These are phyloP conservation scores for Cyclopterus lumpus DNA, from an alignment of 2,797 vertebrate species.

Conservation along the genomic window DNA sequence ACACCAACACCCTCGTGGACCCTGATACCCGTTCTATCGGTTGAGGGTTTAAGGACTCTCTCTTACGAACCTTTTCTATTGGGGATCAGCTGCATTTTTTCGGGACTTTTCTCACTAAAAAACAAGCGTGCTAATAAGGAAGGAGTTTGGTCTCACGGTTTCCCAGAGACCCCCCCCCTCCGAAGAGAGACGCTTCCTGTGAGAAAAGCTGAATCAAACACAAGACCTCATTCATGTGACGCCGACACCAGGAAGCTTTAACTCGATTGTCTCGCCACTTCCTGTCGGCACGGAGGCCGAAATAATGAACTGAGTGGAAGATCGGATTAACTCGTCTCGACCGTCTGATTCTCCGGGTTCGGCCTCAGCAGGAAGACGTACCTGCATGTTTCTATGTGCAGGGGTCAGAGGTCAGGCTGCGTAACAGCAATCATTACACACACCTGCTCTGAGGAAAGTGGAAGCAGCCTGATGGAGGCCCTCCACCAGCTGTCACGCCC, in stretches of 20 bases:
- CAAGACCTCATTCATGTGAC: constrained; percentile 44
- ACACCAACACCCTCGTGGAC: too few species aligned
- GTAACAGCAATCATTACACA: constrained; percentile 70
- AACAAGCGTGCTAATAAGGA: too few species aligned
- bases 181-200: constrained; percentile 27
- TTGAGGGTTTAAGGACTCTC: too few species aligned
- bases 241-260: constrained; percentile 18
- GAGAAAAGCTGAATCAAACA: constrained; percentile 28
- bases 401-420: constrained; percentile 49
- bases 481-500: neutral
- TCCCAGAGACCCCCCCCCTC: too few species aligned
- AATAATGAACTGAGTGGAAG: constrained; percentile 72
- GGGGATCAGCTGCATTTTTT: too few species aligned
- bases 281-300: constrained; percentile 58
- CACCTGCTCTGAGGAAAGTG: constrained; percentile 65
- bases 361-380: constrained; percentile 31
- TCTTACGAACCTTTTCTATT: too few species aligned
- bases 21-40: too few species aligned
- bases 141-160: too few species aligned
- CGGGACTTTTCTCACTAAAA: too few species aligned
- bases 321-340: constrained; percentile 74
- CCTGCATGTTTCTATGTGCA: constrained; percentile 32
- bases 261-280: constrained; percentile 58
- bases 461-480: neutral
- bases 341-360: constrained; percentile 55